Evolutionary conservation across 2,113 vertebrate genomes (phyloP).

Genomic region (Arenaria interpres): DNA sequence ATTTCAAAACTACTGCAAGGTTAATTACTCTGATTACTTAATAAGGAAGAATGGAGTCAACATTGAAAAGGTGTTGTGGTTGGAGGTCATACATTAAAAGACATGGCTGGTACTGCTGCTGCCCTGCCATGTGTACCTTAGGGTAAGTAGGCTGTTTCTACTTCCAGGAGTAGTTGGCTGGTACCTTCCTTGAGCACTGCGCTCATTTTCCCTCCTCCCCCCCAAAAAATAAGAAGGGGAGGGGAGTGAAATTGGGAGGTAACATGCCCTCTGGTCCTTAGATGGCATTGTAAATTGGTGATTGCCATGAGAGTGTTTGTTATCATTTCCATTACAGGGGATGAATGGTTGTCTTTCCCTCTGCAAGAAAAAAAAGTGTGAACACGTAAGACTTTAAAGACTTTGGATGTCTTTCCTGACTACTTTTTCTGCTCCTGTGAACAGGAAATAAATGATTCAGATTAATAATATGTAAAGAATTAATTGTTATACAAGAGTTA

Average conservation of each 20-base stretch:
- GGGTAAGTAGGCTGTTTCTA: background rate
- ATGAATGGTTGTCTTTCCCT: background rate
- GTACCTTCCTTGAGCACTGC: background rate
- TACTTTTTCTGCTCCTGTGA: background rate
- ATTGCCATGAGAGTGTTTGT: background rate
- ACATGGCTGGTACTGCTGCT: background rate
- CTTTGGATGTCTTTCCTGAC: background rate
- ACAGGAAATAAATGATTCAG: background rate
- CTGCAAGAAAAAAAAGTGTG: background rate
- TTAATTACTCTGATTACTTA: background rate
- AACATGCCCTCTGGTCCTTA: background rate
- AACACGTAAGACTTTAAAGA: background rate
- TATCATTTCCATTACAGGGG: background rate
- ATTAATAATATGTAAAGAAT: background rate
- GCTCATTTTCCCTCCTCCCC: background rate
- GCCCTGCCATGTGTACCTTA: background rate
- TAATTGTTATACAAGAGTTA: background rate
- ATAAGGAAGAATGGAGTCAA: background rate
- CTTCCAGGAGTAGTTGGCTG: background rate
- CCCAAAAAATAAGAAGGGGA: background rate
- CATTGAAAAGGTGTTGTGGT: background rate
- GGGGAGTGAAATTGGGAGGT: background rate
- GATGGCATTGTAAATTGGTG: background rate
- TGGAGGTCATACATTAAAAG: background rate
- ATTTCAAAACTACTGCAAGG: background rate